Evolutionary conservation across 2,797 vertebrate genomes (phyloP).

Genomic region (Ctenochaetus hawaiiensis): DNA sequence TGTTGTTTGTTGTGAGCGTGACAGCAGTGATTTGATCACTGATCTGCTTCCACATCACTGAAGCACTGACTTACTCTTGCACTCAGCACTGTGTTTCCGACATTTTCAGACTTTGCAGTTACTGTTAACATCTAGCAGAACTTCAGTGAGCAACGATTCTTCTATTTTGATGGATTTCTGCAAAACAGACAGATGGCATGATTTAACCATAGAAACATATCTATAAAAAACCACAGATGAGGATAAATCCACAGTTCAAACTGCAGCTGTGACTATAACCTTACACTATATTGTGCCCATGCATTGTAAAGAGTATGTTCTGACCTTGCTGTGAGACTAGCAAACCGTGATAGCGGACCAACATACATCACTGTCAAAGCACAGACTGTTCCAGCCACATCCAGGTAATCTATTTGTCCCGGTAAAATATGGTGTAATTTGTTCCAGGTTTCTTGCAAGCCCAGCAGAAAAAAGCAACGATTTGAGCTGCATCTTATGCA

Average conservation of each 20-base stretch:
- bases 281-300: constrained; percentile 29
- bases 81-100: constrained; percentile 8
- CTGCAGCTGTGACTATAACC: constrained; percentile 23
- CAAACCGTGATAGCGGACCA: constrained; percentile 68
- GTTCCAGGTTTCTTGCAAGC: constrained; percentile 72
- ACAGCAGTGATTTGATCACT: constrained; percentile 14
- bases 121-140: not conserved
- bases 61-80: constrained; percentile 31
- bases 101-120: constrained; percentile 16
- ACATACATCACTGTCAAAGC: constrained; percentile 85
- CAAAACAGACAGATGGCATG: not conserved
- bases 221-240: not conserved
- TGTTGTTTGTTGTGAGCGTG: constrained; percentile 3
- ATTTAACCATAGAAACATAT: not conserved
- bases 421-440: constrained; percentile 78
- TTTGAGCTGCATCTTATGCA: constrained; percentile 50
- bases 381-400: constrained; percentile 72
- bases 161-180: not conserved
- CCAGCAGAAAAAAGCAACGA: constrained; percentile 58
- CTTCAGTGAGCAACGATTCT: constrained; percentile 19
- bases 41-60: constrained; percentile 27
- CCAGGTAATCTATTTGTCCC: constrained; percentile 84
- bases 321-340: constrained; percentile 81
- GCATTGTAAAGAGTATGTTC: constrained; percentile 53
- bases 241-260: constrained; percentile 29